Evolutionary conservation across 2,888 invertebrate species (phyloP).

Genomic region (Gortyna flavago): DNA sequence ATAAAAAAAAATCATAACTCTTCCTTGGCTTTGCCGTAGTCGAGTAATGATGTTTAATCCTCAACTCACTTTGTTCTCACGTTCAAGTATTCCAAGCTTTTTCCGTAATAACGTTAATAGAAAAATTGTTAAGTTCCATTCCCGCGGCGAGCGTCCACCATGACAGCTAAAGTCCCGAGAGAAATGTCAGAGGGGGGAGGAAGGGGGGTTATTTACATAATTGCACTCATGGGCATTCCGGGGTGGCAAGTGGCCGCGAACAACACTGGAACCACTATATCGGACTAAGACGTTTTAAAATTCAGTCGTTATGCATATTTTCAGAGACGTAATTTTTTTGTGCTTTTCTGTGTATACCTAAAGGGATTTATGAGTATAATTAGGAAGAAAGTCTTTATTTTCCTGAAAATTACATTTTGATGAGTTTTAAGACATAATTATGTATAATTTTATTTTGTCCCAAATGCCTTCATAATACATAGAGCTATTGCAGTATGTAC

Average conservation of each 20-base stretch:
- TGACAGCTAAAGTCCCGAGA: constrained; percentile 37
- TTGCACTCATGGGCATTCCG: constrained; percentile 54
- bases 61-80: background rate
- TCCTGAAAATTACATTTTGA: background rate
- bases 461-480: background rate
- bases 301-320: constrained; percentile 51
- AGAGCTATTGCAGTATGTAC: background rate
- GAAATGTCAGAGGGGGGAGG: constrained; percentile 7
- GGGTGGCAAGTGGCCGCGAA: constrained; percentile 30
- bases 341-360: background rate
- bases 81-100: background rate
- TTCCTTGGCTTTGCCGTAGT: background rate
- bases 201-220: constrained; percentile 56
- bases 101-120: constrained; percentile 32
- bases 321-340: constrained; percentile 3
- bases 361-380: background rate
- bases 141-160: constrained; percentile 18
- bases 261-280: constrained; percentile 17
- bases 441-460: background rate
- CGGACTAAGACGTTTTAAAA: constrained; percentile 47
- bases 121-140: constrained; percentile 30
- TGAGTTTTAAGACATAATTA: background rate
- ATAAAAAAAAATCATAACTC: background rate
- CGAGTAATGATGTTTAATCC: background rate
- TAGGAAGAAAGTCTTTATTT: background rate